Evolutionary conservation across 2,888 invertebrate species (phyloP).

Genomic region (Scelioninae gen. 1): DNA sequence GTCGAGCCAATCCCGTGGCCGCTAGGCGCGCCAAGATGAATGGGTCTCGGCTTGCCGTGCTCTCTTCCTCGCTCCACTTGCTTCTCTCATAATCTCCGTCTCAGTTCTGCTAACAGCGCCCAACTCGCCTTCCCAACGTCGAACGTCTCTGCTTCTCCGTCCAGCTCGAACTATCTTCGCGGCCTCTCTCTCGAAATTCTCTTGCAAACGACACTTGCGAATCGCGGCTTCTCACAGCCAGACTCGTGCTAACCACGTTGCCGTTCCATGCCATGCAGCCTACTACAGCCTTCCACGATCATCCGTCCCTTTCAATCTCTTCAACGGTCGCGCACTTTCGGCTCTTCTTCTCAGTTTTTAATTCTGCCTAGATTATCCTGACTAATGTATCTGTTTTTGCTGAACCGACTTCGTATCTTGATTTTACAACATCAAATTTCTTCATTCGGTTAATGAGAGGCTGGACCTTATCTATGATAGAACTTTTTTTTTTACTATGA

Average conservation of each 20-base stretch:
- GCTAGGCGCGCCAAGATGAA: slow-evolving; percentile 84
- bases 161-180: slow-evolving; percentile 52
- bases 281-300: slow-evolving; percentile 22
- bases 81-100: slow-evolving; percentile 54
- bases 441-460: too few species aligned
- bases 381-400: not conserved
- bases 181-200: slow-evolving; percentile 53
- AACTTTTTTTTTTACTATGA: too few species aligned
- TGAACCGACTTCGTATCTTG: not conserved
- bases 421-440: too few species aligned
- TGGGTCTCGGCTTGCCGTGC: slow-evolving; percentile 79
- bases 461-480: too few species aligned
- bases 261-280: slow-evolving; percentile 73
- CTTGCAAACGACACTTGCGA: slow-evolving; percentile 63
- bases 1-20: slow-evolving; percentile 80
- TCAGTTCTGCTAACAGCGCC: slow-evolving; percentile 50
- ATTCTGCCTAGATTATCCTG: not conserved
- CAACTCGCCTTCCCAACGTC: slow-evolving; percentile 45
- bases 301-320: slow-evolving; percentile 25
- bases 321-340: slow-evolving; percentile 7
- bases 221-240: slow-evolving; percentile 60
- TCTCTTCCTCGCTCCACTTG: slow-evolving; percentile 69
- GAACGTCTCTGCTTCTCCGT: slow-evolving; percentile 56
- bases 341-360: not conserved
- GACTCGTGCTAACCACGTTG: slow-evolving; percentile 70